phyloP scores from a whole-genome alignment of 2,113 vertebrate species.

The Eolophus roseicapilla region DNA sequence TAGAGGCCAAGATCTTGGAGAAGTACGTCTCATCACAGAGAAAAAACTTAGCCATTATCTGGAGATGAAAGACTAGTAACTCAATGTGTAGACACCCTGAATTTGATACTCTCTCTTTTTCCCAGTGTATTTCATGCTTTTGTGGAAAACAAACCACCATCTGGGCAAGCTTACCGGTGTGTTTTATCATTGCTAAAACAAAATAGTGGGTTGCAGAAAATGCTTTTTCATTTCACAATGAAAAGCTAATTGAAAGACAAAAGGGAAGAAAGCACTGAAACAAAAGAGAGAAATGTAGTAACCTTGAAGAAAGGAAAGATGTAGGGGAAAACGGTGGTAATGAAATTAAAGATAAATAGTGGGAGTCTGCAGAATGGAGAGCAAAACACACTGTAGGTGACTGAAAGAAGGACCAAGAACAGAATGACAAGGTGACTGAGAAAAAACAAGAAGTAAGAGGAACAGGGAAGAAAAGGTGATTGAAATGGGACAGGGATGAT shows the following conservation, averaged over 20 bases:
- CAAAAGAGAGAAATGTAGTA: not conserved
- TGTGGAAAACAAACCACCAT: not conserved
- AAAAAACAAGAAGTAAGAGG: not conserved
- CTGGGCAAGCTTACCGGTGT: not conserved
- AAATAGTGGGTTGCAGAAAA: not conserved
- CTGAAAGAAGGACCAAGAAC: not conserved
- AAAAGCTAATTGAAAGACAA: not conserved
- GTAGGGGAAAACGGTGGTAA: rapidly evolving
- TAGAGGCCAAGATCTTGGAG: not conserved
- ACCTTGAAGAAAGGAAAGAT: not conserved
- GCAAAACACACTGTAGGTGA: not conserved
- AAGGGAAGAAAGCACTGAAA: not conserved
- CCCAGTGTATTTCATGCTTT: not conserved
- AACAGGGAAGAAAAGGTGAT: not conserved
- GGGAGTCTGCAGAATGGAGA: not conserved
- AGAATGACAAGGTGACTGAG: not conserved
- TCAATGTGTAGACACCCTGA: not conserved
- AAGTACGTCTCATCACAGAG: not conserved
- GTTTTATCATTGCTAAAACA: not conserved
- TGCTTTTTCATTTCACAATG: not conserved
- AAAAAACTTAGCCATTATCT: not conserved
- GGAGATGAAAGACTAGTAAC: not conserved
- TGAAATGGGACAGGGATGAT: not conserved
- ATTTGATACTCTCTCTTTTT: not conserved
- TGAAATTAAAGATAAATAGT: not conserved